Evolutionary conservation across 2,113 vertebrate genomes (phyloP).

Genomic region (Poeciliopsis retropinna): DNA sequence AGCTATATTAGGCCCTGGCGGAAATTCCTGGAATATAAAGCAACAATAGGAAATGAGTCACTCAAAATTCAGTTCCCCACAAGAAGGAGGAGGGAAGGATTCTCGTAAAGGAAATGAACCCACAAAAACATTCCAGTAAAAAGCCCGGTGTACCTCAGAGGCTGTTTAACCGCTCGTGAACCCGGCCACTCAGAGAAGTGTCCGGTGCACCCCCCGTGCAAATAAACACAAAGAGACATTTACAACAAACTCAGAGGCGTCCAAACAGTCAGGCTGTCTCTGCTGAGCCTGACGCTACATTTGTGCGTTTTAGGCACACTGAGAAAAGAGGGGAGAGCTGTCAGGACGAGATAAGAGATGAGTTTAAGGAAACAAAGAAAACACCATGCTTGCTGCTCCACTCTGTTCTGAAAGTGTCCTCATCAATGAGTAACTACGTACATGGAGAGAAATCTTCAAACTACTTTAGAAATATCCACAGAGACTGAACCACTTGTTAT

Average conservation of each 20-base stretch:
- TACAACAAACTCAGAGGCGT: conserved; percentile 9
- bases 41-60: conserved; percentile 67
- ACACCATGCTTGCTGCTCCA: conserved; percentile 36
- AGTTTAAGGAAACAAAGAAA: conserved; percentile 30
- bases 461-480: conserved; percentile 43
- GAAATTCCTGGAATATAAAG: conserved; percentile 59
- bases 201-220: conserved; percentile 23
- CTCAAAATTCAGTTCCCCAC: conserved; percentile 35
- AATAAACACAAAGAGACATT: conserved; percentile 18
- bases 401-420: conserved; percentile 40
- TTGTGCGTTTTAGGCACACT: conserved; percentile 13
- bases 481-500: conserved; percentile 53
- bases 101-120: conserved; percentile 51
- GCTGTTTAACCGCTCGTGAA: conserved; percentile 48
- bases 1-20: conserved; percentile 58
- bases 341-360: conserved; percentile 46
- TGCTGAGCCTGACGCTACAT: conserved; percentile 7
- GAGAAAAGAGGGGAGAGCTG: conserved; percentile 36
- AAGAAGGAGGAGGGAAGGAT: conserved; percentile 6
- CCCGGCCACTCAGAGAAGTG: conserved; percentile 37
- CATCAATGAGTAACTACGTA: conserved; percentile 56
- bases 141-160: conserved; percentile 13
- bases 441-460: conserved; percentile 40
- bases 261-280: conserved; percentile 8
- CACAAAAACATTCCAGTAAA: conserved; percentile 42